Conservation (phyloP, 2,888 invertebrate species). For the Operophtera brumata region DNA sequence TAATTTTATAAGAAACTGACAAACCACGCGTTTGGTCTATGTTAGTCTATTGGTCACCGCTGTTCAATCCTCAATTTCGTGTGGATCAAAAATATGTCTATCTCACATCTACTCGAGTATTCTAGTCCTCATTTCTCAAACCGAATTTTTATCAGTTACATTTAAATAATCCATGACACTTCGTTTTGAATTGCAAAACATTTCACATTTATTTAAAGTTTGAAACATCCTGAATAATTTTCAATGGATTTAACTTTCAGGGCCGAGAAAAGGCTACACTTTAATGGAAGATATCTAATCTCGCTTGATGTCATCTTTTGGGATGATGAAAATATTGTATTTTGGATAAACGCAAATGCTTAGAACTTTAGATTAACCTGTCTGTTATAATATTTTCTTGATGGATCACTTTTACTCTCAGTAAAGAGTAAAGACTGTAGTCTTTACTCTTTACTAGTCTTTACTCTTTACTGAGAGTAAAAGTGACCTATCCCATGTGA, state of each 20-base stretch:
- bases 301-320: slow-evolving; percentile 3
- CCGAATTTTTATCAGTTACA: slow-evolving; percentile 20
- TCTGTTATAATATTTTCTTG: too few species aligned
- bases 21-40: too few species aligned
- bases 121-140: slow-evolving; percentile 5
- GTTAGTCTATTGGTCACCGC: too few species aligned
- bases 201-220: slow-evolving; percentile 25
- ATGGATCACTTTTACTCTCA: too few species aligned
- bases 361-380: not conserved
- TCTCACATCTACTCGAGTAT: not conserved
- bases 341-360: not conserved
- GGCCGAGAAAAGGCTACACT: not conserved
- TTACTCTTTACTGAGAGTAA: too few species aligned
- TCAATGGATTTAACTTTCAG: slow-evolving; percentile 17
- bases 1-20: too few species aligned
- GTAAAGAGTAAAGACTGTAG: too few species aligned
- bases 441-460: too few species aligned
- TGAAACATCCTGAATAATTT: slow-evolving; percentile 21
- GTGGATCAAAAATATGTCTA: too few species aligned
- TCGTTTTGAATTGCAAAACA: slow-evolving; percentile 28
- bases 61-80: too few species aligned
- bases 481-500: too few species aligned
- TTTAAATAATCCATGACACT: slow-evolving; percentile 23
- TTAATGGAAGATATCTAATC: slow-evolving; percentile 7
- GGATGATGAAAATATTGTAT: not conserved